Conservation (phyloP, 2,888 invertebrate species). For the Stratiomys singularior region DNA sequence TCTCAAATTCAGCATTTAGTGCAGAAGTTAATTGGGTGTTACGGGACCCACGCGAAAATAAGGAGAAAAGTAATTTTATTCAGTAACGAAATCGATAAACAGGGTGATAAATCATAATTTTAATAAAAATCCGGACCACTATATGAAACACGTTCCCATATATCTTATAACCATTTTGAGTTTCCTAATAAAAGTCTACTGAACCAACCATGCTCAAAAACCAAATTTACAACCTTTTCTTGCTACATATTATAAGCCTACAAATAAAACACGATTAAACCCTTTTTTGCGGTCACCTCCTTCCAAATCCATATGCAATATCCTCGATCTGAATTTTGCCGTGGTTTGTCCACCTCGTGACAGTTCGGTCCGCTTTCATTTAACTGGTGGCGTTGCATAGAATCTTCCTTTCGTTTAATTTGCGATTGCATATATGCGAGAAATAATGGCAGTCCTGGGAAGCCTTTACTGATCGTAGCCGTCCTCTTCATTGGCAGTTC, state of each 20-base stretch:
- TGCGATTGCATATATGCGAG: conserved; percentile 38
- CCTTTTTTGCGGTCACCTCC: background rate
- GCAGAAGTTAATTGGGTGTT: too few species aligned
- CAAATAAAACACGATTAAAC: background rate
- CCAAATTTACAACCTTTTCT: background rate
- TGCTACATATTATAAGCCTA: background rate
- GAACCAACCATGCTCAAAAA: too few species aligned
- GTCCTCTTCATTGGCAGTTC: conserved; percentile 19
- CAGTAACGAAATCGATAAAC: too few species aligned
- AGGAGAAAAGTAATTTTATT: too few species aligned
- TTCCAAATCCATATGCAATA: background rate
- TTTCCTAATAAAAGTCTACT: too few species aligned
- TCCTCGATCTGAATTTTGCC: background rate
- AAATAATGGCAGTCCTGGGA: conserved; percentile 31
- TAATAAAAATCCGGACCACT: too few species aligned
- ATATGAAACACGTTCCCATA: too few species aligned
- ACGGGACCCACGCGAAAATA: too few species aligned
- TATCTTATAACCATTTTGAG: too few species aligned
- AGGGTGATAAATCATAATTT: too few species aligned
- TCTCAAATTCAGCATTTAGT: too few species aligned
- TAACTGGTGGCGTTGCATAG: background rate
- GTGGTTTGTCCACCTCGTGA: conserved; percentile 21
- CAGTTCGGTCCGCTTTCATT: conserved; percentile 11
- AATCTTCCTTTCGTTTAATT: conserved; percentile 34
- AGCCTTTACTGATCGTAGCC: conserved; percentile 1